Conservation (phyloP, 53 echinoderm and acorn worm genomes). For the Hippasteria phrygiana region DNA sequence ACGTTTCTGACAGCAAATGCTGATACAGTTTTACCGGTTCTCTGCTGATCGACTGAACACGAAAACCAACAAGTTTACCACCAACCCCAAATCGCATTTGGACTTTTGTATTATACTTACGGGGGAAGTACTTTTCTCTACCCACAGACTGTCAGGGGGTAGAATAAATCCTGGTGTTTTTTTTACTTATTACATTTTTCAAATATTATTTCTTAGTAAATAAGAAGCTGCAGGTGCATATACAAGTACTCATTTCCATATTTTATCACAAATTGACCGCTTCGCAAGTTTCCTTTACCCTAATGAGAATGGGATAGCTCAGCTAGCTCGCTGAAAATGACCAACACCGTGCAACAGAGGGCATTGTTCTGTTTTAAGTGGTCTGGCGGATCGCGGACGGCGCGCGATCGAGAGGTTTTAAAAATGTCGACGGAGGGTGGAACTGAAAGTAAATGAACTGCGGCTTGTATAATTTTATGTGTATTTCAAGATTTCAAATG, state of each 20-base stretch:
- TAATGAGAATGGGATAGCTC: slow-evolving; percentile 1
- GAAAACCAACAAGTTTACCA: neutral
- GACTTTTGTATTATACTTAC: neutral
- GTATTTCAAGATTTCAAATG: no score
- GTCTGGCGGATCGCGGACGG: no score
- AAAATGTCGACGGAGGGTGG: no score
- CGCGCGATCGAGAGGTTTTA: neutral
- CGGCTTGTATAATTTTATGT: no score
- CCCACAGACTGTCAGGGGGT: no score
- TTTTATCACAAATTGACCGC: neutral
- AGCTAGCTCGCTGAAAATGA: neutral
- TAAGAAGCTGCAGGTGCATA: no score
- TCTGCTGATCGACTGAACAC: neutral
- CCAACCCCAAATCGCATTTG: no score
- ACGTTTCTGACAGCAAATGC: neutral
- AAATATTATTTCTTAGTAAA: no score
- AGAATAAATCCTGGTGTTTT: no score
- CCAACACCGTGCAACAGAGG: slow-evolving; percentile 55
- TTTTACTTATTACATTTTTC: no score
- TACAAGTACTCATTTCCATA: neutral
- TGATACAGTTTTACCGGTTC: neutral
- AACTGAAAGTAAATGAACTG: no score
- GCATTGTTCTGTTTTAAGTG: slow-evolving; percentile 51
- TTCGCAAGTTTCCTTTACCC: neutral
- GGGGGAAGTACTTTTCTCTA: no score